Evolutionary conservation across 1,140 invertebrate species (phyloP), one percentile per base, ranked within the genome.

Genomic region (Drosophila funebris): DNA sequence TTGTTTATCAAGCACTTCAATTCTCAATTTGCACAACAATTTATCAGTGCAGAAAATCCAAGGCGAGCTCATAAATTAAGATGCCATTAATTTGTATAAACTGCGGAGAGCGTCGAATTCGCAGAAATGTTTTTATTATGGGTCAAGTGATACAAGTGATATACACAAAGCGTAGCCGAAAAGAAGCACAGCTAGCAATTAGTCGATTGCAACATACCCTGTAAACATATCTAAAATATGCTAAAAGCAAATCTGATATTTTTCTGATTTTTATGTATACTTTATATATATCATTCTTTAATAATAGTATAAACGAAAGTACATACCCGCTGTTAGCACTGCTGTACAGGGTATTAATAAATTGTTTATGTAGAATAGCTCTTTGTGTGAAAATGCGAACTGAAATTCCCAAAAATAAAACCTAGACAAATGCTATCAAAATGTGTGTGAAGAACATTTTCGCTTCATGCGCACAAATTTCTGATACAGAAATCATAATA

Each of bases 11-110:
- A 27, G 29, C 63, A 78, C 13, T 66, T 69, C 41, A 58, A 31
- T 76, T 73, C 20, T 31, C 16, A 29, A 44, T 53, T 37, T 27
- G 24, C 41, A 27, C 31, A 31, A 54, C 63, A 61, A 75, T 78
- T 77, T 71, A 85, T 78, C 62, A 78, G 71, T 81, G 66, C 53
- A 69, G 56, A 77, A 81, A 81, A 78, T 61, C 64, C 36, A 44
- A 73, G 37, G 48, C 43, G 22, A 27, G 31, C 39, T 63, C 50
- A n/a, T 39, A 56, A 63, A 85, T 85, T 85, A 73, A 84, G 71
- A 56, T 73, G 72, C 72, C 50, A 73, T 60, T 62, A 73, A 62
- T 69, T 62, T 60, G 44, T 43, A 74, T 58, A 48, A 44, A 67
- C 13, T 52, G 13, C 53, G 36, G 22, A 33, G 16, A 16, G 43